Evolutionary conservation across 2,888 invertebrate genomes (phyloP).

Genomic region (Oasisia sp.): DNA sequence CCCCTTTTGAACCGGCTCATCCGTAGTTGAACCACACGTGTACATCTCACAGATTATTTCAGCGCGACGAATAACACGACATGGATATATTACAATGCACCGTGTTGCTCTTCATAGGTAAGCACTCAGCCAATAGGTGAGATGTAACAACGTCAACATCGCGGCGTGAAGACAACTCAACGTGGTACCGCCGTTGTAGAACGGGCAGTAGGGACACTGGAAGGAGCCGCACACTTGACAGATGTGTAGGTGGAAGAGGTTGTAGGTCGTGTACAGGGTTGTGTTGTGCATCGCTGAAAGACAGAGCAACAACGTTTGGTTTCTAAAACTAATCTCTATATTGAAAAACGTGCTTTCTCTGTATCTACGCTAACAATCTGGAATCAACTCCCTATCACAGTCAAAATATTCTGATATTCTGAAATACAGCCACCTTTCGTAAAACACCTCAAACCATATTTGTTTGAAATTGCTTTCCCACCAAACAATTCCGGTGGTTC

Average conservation of each 20-base stretch:
- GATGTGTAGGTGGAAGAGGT: slow-evolving; percentile 62
- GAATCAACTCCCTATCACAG: no score
- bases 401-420: no score
- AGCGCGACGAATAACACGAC: background rate
- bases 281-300: slow-evolving; percentile 61
- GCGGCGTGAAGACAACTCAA: background rate
- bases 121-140: background rate
- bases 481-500: no score
- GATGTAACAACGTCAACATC: background rate
- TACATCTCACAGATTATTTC: background rate
- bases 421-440: no score
- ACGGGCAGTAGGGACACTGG: slow-evolving; percentile 66
- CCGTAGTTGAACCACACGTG: background rate
- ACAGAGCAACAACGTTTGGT: background rate
- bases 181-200: slow-evolving; percentile 48
- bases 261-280: slow-evolving; percentile 57
- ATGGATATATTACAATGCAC: background rate
- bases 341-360: no score
- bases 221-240: slow-evolving; percentile 66
- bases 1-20: background rate
- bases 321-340: no score
- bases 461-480: no score
- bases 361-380: no score
- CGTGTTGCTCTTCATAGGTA: background rate
- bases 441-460: no score